Evolutionary conservation across 2,113 vertebrate genomes (phyloP), one percentile per base, ranked within the genome.

Genomic region (Pyxicephalus adspersus): DNA sequence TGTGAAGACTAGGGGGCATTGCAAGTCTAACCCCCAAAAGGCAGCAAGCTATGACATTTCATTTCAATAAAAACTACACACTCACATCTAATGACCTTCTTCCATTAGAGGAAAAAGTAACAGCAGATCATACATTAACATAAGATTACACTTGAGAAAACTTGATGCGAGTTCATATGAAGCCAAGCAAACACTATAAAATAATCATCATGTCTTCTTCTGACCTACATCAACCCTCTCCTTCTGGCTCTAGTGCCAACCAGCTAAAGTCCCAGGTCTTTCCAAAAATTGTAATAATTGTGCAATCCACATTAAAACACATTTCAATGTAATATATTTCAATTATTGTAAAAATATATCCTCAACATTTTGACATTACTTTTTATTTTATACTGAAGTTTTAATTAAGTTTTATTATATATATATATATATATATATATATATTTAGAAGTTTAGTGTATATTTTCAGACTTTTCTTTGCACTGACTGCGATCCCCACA

Each of bases 61-160:
- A 64, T 55, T 57, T 68, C 54, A 38, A 60, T 54, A 75, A 70
- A 80, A 80, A 72, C 26, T 72, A 63, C 34, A 80, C 34, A 70
- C 29, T 26, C 3, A 29, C 20, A 70, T 54, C 38, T 71, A 80
- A 80, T 79, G 64, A 57, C 57, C 19, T 63, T 19, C n/a, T 80
- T 80, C 77, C 77, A 80, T 80, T 80, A 72, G 66, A 70, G 66
- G 7, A 64, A 50, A 22, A 68, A 31, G 52, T 23, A n/a, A 54
- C 23, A n/a, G 67, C 9, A 79, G 22, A 72, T 63, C 18, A 68
- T 68, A 58, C 64, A 80, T 80, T 72, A 80, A 80, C 66, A 61
- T 63, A 80, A 63, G 31, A 60, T 80, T 71, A 78, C 64, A 78
- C 64, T 58, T 67, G 57, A 72, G 67, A 60, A 80, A 80, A 72